These are phyloP conservation scores for Dascillus cervinus DNA, from an alignment of 2,888 invertebrate species.

Conservation along the genomic window DNA sequence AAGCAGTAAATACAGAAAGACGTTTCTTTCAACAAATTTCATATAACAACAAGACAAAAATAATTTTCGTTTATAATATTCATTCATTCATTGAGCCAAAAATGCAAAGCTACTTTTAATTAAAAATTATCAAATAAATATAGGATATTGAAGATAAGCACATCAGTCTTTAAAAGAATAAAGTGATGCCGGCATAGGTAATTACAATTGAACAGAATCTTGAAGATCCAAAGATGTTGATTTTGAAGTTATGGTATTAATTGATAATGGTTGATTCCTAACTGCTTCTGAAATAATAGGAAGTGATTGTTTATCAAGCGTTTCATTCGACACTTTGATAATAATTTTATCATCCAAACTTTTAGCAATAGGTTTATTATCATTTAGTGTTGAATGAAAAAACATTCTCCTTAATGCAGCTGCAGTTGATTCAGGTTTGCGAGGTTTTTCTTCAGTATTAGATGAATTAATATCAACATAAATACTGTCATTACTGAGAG, in stretches of 20 bases:
- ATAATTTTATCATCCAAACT: slow-evolving; percentile 37
- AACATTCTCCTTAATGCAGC: slow-evolving; percentile 47
- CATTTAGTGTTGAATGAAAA: slow-evolving; percentile 40
- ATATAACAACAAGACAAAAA: too few species aligned
- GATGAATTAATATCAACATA: slow-evolving; percentile 34
- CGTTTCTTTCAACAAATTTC: too few species aligned
- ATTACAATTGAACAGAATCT: slow-evolving; percentile 16
- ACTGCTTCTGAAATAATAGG: slow-evolving; percentile 4
- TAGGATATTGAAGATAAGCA: slow-evolving; percentile 8
- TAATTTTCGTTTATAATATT: too few species aligned
- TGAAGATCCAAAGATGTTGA: slow-evolving; percentile 12
- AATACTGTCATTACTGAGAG: slow-evolving; percentile 38
- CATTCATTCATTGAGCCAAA: too few species aligned
- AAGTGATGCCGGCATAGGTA: slow-evolving; percentile 11
- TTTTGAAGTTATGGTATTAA: slow-evolving; percentile 12
- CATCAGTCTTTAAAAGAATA: slow-evolving; percentile 20
- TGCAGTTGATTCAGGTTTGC: slow-evolving; percentile 43
- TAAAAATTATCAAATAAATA: too few species aligned
- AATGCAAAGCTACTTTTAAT: too few species aligned
- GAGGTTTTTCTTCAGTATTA: slow-evolving; percentile 30
- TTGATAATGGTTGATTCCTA: slow-evolving; percentile 7
- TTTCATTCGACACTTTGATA: slow-evolving; percentile 37
- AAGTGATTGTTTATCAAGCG: slow-evolving; percentile 24
- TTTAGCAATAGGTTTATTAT: slow-evolving; percentile 28
- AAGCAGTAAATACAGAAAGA: too few species aligned